Percentiles rank a stretch among this genome's conserved stretches.
These are phyloP conservation scores for Chitala chitala DNA, from an alignment of 2,113 vertebrate genomes.

Conservation along the genomic window DNA sequence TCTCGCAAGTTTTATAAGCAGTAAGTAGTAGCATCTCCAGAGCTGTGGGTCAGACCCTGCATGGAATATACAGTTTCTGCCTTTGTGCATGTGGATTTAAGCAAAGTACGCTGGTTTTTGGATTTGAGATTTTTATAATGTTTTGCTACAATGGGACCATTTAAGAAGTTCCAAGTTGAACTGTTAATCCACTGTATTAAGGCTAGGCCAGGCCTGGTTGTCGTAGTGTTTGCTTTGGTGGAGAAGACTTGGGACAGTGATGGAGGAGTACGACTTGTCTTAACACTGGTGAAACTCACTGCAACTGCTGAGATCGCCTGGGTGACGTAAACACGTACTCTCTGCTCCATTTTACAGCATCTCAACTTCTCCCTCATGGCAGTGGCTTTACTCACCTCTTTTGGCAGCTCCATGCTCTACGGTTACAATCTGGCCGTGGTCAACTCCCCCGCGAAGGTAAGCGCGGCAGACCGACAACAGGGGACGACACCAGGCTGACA, in stretches of 20 bases:
- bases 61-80: too few species aligned
- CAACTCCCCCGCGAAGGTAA: slow-evolving; percentile 79
- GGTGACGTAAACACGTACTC: neutral
- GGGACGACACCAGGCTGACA: neutral
- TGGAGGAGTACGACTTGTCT: neutral
- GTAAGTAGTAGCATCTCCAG: too few species aligned
- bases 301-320: too few species aligned
- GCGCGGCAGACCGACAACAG: slow-evolving; percentile 16
- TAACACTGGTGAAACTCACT: neutral
- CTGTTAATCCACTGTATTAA: neutral
- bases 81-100: too few species aligned
- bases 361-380: slow-evolving; percentile 73
- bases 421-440: slow-evolving; percentile 87
- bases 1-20: too few species aligned
- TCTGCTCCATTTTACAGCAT: slow-evolving; percentile 49
- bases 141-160: neutral
- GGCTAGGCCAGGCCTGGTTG: neutral
- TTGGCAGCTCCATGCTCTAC: slow-evolving; percentile 88
- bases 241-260: neutral
- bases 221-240: neutral
- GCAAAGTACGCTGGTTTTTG: too few species aligned
- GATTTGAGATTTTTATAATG: neutral
- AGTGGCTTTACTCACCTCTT: slow-evolving; percentile 76
- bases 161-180: neutral
- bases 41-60: too few species aligned